These are phyloP conservation scores for Pseudorhombus dupliciocellatus DNA, from an alignment of 2,113 vertebrate species.

Conservation along the genomic window DNA sequence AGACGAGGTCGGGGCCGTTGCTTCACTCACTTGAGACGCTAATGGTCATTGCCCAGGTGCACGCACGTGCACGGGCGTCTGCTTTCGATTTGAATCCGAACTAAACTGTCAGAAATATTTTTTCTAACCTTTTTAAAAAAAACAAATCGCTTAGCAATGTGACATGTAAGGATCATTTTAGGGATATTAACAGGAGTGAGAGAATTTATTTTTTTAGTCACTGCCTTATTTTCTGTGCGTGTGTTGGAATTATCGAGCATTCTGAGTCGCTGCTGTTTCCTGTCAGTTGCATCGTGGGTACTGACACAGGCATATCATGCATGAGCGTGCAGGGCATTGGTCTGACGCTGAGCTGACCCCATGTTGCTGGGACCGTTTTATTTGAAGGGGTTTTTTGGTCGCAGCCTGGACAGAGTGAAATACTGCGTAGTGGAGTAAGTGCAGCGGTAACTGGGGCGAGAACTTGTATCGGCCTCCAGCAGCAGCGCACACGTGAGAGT, in stretches of 20 bases:
- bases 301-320: slow-evolving; percentile 36
- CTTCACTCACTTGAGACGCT: no score
- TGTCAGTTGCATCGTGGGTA: slow-evolving; percentile 13
- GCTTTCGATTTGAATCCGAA: slow-evolving; percentile 38
- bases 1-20: no score
- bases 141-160: neutral
- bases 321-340: slow-evolving; percentile 32
- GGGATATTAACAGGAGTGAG: slow-evolving; percentile 48
- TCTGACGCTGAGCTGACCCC: neutral
- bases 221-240: slow-evolving; percentile 54
- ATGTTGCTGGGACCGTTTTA: neutral
- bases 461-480: neutral
- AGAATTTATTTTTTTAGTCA: slow-evolving; percentile 21
- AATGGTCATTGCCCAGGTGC: no score
- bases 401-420: neutral
- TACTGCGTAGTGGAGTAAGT: neutral
- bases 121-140: slow-evolving; percentile 17
- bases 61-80: no score
- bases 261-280: slow-evolving; percentile 30
- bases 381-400: neutral
- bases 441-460: neutral
- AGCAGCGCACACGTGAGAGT: neutral
- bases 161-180: slow-evolving; percentile 20
- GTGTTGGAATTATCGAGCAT: slow-evolving; percentile 38
- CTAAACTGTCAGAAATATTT: slow-evolving; percentile 30